A percentile compares a stretch with the other conserved stretches of the same genome.
These are phyloP conservation scores for Macrosiphum euphorbiae DNA, from an alignment of 2,888 invertebrate species.

Conservation along the genomic window DNA sequence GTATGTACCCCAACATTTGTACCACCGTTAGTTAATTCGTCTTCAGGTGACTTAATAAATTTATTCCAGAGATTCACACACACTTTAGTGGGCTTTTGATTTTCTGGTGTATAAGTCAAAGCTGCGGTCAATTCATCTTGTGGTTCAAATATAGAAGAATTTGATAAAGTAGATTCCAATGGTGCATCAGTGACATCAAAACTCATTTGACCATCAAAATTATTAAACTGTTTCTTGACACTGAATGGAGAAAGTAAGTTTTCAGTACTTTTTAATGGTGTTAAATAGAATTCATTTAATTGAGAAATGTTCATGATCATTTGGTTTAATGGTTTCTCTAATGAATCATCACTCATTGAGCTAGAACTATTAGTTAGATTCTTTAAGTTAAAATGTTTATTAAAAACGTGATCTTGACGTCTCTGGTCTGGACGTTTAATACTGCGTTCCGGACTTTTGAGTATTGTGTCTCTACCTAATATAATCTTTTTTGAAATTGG, in stretches of 20 bases:
- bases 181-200: slow-evolving; percentile 41
- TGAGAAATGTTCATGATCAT: neutral
- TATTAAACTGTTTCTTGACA: neutral
- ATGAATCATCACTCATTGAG: slow-evolving; percentile 56
- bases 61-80: neutral
- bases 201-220: neutral
- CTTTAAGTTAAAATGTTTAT: slow-evolving; percentile 51
- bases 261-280: slow-evolving; percentile 60
- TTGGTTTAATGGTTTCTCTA: slow-evolving; percentile 38
- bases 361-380: slow-evolving; percentile 50
- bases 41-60: slow-evolving; percentile 17
- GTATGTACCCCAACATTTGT: neutral
- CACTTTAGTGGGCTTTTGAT: neutral
- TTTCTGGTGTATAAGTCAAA: slow-evolving; percentile 10
- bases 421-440: slow-evolving; percentile 53
- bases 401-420: slow-evolving; percentile 50
- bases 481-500: slow-evolving; percentile 33
- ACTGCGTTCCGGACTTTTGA: slow-evolving; percentile 55
- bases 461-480: slow-evolving; percentile 58
- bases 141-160: neutral
- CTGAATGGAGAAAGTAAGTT: slow-evolving; percentile 40
- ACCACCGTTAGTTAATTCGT: neutral
- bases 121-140: neutral
- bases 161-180: slow-evolving; percentile 6
- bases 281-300: slow-evolving; percentile 52